These are phyloP conservation scores for Anomalospiza imberbis DNA, from an alignment of 2,797 vertebrate genomes.

Conservation along the genomic window DNA sequence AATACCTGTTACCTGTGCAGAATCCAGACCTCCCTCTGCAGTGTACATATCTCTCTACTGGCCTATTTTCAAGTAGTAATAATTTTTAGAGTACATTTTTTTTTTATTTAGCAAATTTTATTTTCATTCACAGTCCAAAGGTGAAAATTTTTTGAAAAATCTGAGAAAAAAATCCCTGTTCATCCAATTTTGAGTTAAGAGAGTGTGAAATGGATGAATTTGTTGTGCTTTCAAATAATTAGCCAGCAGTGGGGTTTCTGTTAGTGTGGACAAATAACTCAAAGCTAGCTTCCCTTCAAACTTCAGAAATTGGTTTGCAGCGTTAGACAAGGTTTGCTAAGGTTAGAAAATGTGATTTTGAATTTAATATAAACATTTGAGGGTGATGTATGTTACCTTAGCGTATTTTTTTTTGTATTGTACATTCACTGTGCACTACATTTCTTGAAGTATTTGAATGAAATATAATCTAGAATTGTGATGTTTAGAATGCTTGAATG, in stretches of 20 bases:
- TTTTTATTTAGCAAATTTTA: conserved; percentile 2
- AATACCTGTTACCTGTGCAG: neutral
- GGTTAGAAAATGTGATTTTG: conserved; percentile 37
- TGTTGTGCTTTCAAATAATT: conserved; percentile 56
- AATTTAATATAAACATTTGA: conserved; percentile 36
- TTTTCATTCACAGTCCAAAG: conserved; percentile 20
- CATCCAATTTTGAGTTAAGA: conserved; percentile 26
- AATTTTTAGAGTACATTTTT: neutral
- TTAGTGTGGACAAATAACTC: conserved; percentile 24
- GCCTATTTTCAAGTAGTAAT: neutral
- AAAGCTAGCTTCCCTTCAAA: conserved; percentile 12
- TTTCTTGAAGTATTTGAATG: neutral
- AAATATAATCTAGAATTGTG: neutral
- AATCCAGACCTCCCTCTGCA: neutral
- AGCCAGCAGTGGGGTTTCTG: neutral
- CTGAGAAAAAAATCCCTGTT: neutral
- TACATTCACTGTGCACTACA: neutral
- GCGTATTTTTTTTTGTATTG: neutral
- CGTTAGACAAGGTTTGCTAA: conserved; percentile 30
- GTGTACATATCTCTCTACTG: neutral
- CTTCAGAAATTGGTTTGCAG: neutral
- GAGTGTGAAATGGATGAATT: conserved; percentile 50
- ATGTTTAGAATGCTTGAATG: conserved; percentile 8
- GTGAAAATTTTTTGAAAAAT: conserved; percentile 27
- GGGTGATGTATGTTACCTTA: conserved; percentile 29